A percentile compares a stretch with the other conserved stretches of the same genome.
Evolutionary conservation across 1,140 invertebrate genomes (phyloP).

Genomic region (Zaprionus ornatus): DNA sequence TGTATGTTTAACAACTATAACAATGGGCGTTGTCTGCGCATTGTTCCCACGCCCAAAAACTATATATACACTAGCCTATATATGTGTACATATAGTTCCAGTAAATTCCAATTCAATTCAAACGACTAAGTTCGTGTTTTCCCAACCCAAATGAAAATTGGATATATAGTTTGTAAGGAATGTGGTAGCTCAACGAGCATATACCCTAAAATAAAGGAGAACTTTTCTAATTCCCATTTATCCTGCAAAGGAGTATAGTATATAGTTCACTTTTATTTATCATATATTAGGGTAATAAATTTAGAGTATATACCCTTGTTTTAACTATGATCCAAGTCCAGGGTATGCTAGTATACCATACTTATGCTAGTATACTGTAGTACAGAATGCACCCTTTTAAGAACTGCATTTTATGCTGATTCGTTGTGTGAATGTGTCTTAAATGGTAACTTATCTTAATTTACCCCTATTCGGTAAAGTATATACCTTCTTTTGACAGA

Average conservation of each 20-base stretch:
- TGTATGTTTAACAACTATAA: conserved; percentile 24
- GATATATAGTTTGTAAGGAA: neutral
- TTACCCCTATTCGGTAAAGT: neutral
- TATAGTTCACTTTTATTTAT: no score
- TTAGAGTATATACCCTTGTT: no score
- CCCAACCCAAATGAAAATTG: conserved; percentile 59
- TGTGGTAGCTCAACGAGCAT: neutral
- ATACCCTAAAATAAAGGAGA: neutral
- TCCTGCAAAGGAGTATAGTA: no score
- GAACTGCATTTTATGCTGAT: neutral
- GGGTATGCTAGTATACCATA: no score
- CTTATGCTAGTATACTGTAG: neutral
- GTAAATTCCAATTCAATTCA: conserved; percentile 75
- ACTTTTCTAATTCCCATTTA: no score
- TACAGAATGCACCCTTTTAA: neutral
- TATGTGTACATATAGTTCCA: conserved; percentile 58
- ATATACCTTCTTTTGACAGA: neutral
- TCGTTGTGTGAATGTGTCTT: no score
- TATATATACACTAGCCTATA: conserved; percentile 5
- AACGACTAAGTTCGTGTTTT: conserved; percentile 62
- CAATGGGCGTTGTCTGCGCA: conserved; percentile 35
- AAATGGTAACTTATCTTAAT: no score
- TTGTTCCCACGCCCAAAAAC: conserved; percentile 71
- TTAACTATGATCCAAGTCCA: no score
- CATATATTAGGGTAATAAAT: no score